These are phyloP conservation scores for Geotrypetes seraphini DNA, from an alignment of 2,797 vertebrate genomes.

Conservation along the genomic window DNA sequence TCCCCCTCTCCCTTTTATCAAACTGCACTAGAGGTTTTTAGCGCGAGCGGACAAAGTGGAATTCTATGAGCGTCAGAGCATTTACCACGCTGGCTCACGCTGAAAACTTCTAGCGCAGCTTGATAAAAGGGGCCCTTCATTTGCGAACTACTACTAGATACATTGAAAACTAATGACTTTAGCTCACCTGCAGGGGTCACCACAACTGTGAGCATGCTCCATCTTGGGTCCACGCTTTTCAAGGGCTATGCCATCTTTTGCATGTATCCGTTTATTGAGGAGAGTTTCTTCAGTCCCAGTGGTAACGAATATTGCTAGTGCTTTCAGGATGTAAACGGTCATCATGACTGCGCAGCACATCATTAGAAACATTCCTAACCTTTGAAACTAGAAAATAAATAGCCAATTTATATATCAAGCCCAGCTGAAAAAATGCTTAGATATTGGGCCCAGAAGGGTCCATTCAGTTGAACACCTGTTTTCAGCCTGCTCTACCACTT, in stretches of 20 bases:
- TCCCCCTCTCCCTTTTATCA: too few relatives aligned
- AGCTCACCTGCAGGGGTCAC: conserved; percentile 30
- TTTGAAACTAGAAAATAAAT: conserved; percentile 11
- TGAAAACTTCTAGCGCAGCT: too few relatives aligned
- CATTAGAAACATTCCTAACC: conserved; percentile 1
- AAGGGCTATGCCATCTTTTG: background rate
- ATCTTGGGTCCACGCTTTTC: background rate
- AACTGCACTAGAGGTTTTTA: too few relatives aligned
- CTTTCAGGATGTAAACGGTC: conserved; percentile 10
- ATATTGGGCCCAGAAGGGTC: too few relatives aligned
- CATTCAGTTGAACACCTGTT: too few relatives aligned
- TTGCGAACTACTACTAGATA: too few relatives aligned
- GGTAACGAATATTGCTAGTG: background rate
- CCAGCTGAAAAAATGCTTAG: background rate
- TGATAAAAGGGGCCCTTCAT: too few relatives aligned
- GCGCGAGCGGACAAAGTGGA: too few relatives aligned
- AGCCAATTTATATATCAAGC: background rate
- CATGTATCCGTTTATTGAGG: background rate
- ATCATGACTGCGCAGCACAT: conserved; percentile 6
- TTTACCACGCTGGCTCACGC: too few relatives aligned
- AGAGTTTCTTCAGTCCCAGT: background rate
- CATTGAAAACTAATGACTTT: background rate
- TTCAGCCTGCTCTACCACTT: too few relatives aligned
- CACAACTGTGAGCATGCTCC: background rate
- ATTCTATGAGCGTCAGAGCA: too few relatives aligned